Conservation (phyloP, 2,113 vertebrate genomes). For the Perccottus glenii region DNA sequence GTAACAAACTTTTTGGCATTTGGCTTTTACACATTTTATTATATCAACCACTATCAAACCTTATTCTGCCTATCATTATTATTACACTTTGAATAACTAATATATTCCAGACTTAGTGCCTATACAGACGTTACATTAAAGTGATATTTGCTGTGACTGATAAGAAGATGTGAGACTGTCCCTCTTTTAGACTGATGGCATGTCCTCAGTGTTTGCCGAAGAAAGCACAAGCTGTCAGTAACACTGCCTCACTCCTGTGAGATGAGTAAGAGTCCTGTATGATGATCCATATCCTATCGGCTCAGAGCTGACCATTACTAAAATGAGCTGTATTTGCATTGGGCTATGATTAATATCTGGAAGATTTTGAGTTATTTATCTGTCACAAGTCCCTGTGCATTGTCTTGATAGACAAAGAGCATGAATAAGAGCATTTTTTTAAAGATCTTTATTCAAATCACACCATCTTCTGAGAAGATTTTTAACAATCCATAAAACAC, state of each 20-base stretch:
- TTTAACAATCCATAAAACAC: too few relatives aligned
- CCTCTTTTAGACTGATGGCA: slow-evolving; percentile 41
- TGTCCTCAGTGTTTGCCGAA: slow-evolving; percentile 39
- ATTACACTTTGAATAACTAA: slow-evolving; percentile 19
- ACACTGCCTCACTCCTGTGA: slow-evolving; percentile 31
- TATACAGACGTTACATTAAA: slow-evolving; percentile 41
- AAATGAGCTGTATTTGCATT: background rate
- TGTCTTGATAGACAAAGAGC: background rate
- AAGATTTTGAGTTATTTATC: slow-evolving; percentile 1
- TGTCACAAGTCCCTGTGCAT: background rate
- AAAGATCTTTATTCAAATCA: too few relatives aligned
- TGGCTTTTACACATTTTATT: too few relatives aligned
- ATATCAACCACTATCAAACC: too few relatives aligned
- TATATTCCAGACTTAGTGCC: slow-evolving; percentile 31
- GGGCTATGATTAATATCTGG: slow-evolving; percentile 4
- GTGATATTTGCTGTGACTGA: slow-evolving; percentile 48
- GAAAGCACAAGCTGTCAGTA: slow-evolving; percentile 45
- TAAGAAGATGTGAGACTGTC: slow-evolving; percentile 34
- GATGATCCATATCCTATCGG: slow-evolving; percentile 22
- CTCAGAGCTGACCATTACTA: slow-evolving; percentile 18
- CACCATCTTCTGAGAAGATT: too few relatives aligned
- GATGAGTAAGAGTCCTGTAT: slow-evolving; percentile 18
- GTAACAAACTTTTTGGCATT: too few relatives aligned
- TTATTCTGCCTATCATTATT: background rate
- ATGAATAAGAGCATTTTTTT: too few relatives aligned